A percentile compares a stretch with the other conserved stretches of the same genome.
Conservation (phyloP, 2,888 invertebrate species). For the Tryphoninae sp. region DNA sequence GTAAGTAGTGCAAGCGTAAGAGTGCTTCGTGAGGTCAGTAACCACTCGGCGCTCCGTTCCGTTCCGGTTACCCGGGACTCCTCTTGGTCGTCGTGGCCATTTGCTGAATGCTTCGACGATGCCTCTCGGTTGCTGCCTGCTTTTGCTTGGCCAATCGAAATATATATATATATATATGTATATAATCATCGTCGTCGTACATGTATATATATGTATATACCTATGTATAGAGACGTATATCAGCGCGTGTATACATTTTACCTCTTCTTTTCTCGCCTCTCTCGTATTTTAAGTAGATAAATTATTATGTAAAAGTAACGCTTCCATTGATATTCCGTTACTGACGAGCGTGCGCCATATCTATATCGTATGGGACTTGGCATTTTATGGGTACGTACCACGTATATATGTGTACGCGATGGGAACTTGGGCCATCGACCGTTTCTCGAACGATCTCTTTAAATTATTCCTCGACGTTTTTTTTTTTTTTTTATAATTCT, state of each 20-base stretch:
- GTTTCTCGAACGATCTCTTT: constrained; percentile 25
- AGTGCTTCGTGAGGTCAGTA: constrained; percentile 76
- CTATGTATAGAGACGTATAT: background rate
- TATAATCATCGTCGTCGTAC: background rate
- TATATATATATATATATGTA: constrained; percentile 47
- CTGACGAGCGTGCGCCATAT: constrained; percentile 35
- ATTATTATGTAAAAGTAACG: constrained; percentile 75
- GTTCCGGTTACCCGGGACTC: constrained; percentile 69
- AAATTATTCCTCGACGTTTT: constrained; percentile 10
- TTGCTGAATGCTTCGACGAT: constrained; percentile 49
- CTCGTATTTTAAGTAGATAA: constrained; percentile 60
- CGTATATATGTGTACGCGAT: constrained; percentile 2
- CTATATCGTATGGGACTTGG: background rate
- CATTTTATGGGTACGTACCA: background rate
- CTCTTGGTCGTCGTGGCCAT: constrained; percentile 43
- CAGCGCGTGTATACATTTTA: background rate
- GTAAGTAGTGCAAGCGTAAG: constrained; percentile 81
- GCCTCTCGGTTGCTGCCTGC: constrained; percentile 42
- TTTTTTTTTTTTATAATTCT: background rate
- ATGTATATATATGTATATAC: constrained; percentile 18
- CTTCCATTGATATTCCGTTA: constrained; percentile 73
- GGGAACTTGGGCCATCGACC: constrained; percentile 27
- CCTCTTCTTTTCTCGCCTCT: constrained; percentile 30
- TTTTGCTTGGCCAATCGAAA: constrained; percentile 56
- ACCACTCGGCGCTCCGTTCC: constrained; percentile 70